Percentiles rank a stretch among this genome's conserved stretches.
Conservation (phyloP, 1,140 invertebrate genomes). For the Drosophila prosaltans region DNA sequence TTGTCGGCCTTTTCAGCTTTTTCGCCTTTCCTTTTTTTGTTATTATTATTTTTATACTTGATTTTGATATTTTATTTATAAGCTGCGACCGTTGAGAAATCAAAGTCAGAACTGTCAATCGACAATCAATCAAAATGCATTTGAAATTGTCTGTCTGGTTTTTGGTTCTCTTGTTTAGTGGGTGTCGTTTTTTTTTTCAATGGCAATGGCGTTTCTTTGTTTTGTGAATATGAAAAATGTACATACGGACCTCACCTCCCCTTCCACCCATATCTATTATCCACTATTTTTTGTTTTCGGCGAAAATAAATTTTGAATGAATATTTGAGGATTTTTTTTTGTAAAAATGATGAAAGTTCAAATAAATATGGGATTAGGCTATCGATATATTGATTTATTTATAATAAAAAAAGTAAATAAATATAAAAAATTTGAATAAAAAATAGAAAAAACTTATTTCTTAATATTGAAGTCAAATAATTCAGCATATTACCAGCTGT, state of each 20-base stretch:
- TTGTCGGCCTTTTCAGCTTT: constrained; percentile 26
- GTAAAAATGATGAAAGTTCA: no score
- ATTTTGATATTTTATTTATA: constrained; percentile 72
- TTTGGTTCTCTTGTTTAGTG: constrained; percentile 32
- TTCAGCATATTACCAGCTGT: no score
- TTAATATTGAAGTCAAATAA: no score
- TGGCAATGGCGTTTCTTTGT: constrained; percentile 24
- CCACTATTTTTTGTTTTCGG: no score
- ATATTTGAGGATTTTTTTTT: no score
- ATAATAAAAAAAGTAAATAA: no score
- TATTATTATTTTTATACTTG: constrained; percentile 19
- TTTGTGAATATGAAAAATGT: constrained; percentile 23
- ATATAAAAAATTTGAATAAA: no score
- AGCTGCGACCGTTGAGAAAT: constrained; percentile 56
- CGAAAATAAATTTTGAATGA: no score
- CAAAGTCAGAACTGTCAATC: constrained; percentile 69
- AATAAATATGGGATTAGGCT: no score
- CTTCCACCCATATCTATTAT: no score
- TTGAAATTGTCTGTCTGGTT: constrained; percentile 25
- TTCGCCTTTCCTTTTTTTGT: background rate
- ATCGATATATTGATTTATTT: no score
- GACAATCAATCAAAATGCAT: constrained; percentile 73
- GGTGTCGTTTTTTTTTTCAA: constrained; percentile 10
- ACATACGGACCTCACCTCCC: background rate
- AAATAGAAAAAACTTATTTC: no score